These are phyloP conservation scores for Neosilurus mollespiculum DNA, from an alignment of 2,797 vertebrate genomes.

Conservation along the genomic window DNA sequence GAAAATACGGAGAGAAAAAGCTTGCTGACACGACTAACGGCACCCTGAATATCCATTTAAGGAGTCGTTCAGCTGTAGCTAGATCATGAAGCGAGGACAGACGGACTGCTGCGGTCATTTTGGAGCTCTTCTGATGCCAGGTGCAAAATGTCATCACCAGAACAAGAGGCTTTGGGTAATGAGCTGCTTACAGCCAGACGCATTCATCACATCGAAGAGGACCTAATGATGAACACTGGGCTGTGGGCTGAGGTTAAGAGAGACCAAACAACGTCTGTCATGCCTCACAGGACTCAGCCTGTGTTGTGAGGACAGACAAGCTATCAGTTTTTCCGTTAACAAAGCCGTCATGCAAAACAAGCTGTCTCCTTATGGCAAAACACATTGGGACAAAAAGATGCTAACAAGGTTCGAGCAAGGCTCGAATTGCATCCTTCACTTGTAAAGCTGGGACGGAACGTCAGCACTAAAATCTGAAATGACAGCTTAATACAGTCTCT, in stretches of 20 bases:
- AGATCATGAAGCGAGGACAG: conserved; percentile 34
- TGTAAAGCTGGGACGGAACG: neutral
- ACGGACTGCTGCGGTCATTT: conserved; percentile 6
- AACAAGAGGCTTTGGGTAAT: conserved; percentile 39
- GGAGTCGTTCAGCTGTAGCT: conserved; percentile 13
- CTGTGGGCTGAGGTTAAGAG: conserved; percentile 45
- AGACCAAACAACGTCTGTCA: conserved; percentile 50
- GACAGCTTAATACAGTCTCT: neutral
- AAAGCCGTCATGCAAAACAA: neutral
- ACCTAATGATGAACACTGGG: conserved; percentile 45
- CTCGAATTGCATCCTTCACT: neutral
- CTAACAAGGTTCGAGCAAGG: neutral
- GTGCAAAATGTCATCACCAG: conserved; percentile 48
- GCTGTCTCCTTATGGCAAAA: neutral
- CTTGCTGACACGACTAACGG: neutral
- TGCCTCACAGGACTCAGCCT: neutral
- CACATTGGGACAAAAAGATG: no score
- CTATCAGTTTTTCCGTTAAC: neutral
- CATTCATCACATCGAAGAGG: conserved; percentile 35
- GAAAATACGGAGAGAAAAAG: neutral
- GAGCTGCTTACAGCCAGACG: conserved; percentile 42
- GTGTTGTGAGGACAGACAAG: neutral
- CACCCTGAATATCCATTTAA: neutral
- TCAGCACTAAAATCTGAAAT: neutral
- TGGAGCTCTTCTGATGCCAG: conserved; percentile 15